phyloP scores from a whole-genome alignment of 2,113 vertebrate species.

The Cynocephalus volans region DNA sequence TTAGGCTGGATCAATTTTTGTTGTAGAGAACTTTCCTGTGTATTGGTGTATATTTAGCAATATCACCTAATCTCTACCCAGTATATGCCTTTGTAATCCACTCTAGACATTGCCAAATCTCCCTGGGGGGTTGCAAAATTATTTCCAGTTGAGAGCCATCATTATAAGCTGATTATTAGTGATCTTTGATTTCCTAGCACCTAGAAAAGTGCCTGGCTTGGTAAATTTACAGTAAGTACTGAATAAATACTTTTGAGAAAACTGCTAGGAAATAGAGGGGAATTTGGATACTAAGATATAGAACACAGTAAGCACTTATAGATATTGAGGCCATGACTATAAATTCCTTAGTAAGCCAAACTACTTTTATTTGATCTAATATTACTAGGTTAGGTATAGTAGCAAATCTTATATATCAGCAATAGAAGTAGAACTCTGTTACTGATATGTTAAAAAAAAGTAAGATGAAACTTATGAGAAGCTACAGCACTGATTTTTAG shows the following conservation, averaged over 20 bases:
- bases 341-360: neutral
- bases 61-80: neutral
- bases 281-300: neutral
- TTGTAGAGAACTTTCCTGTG: neutral
- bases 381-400: neutral
- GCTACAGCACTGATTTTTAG: neutral
- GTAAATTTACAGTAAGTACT: neutral
- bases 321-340: neutral
- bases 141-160: neutral
- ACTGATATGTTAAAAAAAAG: neutral
- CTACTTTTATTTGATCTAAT: neutral
- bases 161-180: neutral
- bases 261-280: neutral
- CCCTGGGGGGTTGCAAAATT: neutral
- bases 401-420: neutral
- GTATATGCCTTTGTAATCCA: neutral
- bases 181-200: neutral
- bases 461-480: neutral
- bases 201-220: neutral
- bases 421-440: neutral
- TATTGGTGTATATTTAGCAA: neutral
- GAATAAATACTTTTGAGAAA: neutral
- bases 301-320: neutral
- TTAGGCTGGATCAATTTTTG: neutral
- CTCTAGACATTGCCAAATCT: neutral